Evolutionary conservation across 2,113 vertebrate species (phyloP), one percentile per base, ranked within the genome.

Genomic region (Halcyon malimbica): DNA sequence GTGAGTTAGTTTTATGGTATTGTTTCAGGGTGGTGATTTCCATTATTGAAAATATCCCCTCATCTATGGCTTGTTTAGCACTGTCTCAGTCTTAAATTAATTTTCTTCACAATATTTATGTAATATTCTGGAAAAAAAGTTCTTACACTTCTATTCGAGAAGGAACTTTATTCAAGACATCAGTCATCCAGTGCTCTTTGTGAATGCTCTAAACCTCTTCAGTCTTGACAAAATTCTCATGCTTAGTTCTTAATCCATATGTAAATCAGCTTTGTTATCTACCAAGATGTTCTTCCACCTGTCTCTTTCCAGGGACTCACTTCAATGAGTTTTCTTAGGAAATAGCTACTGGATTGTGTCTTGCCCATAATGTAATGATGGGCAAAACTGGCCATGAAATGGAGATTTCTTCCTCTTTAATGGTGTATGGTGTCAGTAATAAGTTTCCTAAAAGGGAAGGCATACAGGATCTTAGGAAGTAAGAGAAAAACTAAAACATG

Each of bases 41-140:
- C 4, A 6, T 65, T 83, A 50, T 8, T 83, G 39, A 69, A 92
- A 65, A 11, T 14, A 26, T 77, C 11, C 9, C 4, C 13, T 69
- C 41, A 62, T 31, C 37, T 87, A 28, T 12, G 24, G 3, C 33
- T 91, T 57, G 16, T 10, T 59, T 83, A 71, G 5, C 0, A 0
- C 10, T 71, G 21, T 29, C 60, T 71, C 50, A 63, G 5, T 25
- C 70, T 62, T 59, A 28, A 73, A 51, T 69, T 81, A 28, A 73
- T 60, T 73, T 81, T 3, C 33, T 46, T 51, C 9, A 42, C 3
- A 51, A 26, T 33, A 62, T 83, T 74, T 70, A 56, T 42, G 3
- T 20, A 51, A 44, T 17, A 4, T 41, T 74, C 21, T 42, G 14
- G 31, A n/a, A 79, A 59, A 84, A 33, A 64, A 4, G 12, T 20